Conservation (phyloP, 2,888 invertebrate species). For the Abscondita cerata region DNA sequence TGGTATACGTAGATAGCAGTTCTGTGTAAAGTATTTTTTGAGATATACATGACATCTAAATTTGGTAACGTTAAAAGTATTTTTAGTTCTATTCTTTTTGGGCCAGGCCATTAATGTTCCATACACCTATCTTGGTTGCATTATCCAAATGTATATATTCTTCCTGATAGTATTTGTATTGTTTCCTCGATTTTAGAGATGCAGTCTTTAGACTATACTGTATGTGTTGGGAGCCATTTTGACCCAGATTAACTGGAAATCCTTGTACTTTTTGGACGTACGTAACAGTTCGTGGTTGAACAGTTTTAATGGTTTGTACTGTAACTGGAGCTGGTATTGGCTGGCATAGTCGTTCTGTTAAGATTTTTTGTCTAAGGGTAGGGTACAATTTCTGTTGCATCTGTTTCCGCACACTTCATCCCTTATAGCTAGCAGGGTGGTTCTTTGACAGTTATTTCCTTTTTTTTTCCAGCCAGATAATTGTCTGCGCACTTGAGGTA, state of each 20-base stretch:
- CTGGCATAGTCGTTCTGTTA: conserved; percentile 2
- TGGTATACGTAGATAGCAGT: conserved; percentile 11
- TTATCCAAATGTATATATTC: conserved; percentile 5
- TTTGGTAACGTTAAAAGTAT: background rate
- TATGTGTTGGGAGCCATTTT: too few species aligned
- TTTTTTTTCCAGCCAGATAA: background rate
- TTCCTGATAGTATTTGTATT: conserved; percentile 10
- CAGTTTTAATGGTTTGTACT: conserved; percentile 4
- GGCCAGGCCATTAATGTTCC: conserved; percentile 15
- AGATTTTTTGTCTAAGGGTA: conserved; percentile 9
- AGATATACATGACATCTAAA: conserved; percentile 16
- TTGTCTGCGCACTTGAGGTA: background rate
- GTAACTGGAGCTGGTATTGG: background rate
- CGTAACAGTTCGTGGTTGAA: too few species aligned
- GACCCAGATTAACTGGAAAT: too few species aligned
- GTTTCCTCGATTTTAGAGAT: conserved; percentile 15
- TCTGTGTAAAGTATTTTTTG: conserved; percentile 13
- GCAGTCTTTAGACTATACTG: too few species aligned
- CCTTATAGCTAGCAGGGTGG: conserved; percentile 12
- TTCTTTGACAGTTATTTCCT: conserved; percentile 13
- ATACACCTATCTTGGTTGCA: conserved; percentile 13
- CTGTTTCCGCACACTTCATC: conserved; percentile 4
- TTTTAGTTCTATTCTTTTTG: conserved; percentile 14
- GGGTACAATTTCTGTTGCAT: conserved; percentile 15
- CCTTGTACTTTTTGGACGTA: too few species aligned